Base-by-base conservation (phyloP, 2,888 invertebrate species). In the Chouioia cunea region DNA sequence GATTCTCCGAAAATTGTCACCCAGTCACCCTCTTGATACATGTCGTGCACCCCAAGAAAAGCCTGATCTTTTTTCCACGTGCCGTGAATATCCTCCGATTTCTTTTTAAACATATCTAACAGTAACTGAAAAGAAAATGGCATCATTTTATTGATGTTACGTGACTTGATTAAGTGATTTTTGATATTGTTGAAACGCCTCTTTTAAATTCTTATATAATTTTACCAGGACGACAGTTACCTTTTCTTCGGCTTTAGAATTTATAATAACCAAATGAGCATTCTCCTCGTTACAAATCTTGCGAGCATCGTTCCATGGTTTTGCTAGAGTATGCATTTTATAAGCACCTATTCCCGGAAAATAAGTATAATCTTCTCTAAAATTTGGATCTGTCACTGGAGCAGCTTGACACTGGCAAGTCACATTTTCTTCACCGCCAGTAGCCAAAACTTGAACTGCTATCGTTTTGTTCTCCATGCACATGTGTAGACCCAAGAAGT, bases 1-100 rank as follows among this genome's bases (percentile, higher is more conserved):
- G 78, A 76, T 64, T 78, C 78, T 18, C 78, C 79, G 44, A 75
- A 74, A 22, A 78, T 71, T 46, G 77, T 78, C 18, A 78, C 77
- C 78, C 79, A 79, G 52, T 78, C 77, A 20, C 76, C 78, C 66
- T 79, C 78, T 50, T 68, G 74, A 71, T 76, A 79, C 43, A 78
- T 67, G 67, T 78, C 78, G 62, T 78, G 78, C 64, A 77, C 76
- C 48, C 78, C 78, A 60, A 79, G 72, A 46, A 73, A 76, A 15
- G 77, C 78, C 56, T 76, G 75, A 14, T 78, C 72, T 8, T 66
- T 70, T 63, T 74, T 75, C 12, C 70, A 67, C 12, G 75, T 77
- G 58, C 74, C 75, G 48, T 70, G 76, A 48, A 78, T 74, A 23
- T 74, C 67, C 0, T 72, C 66, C 8, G n/a, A 12, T 8, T 74